These are phyloP conservation scores for Luperina testacea DNA, from an alignment of 2,888 invertebrate genomes.

Conservation along the genomic window DNA sequence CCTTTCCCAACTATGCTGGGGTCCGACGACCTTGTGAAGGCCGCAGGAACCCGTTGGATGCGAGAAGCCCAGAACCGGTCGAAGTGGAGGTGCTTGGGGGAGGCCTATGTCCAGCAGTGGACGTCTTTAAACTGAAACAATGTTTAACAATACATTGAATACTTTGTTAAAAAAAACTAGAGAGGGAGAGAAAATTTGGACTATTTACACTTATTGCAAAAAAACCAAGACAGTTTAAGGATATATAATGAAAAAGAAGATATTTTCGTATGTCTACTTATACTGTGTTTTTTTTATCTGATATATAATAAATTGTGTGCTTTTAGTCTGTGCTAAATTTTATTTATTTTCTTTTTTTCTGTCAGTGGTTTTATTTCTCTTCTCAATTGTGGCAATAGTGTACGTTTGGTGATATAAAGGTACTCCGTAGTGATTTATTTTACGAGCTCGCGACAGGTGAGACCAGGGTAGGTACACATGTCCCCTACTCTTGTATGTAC, in stretches of 20 bases:
- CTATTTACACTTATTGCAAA: neutral
- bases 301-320: neutral
- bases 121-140: too few relatives aligned
- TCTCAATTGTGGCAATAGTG: conserved; percentile 71
- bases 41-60: too few relatives aligned
- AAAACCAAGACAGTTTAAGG: neutral
- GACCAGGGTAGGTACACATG: conserved; percentile 48
- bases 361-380: conserved; percentile 67
- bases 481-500: conserved; percentile 60
- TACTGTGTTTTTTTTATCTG: neutral
- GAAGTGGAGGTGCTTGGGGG: too few relatives aligned
- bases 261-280: conserved; percentile 19
- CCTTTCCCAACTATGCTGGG: too few relatives aligned
- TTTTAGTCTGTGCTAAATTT: neutral
- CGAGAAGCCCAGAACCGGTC: too few relatives aligned
- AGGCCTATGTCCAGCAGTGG: too few relatives aligned
- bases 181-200: neutral
- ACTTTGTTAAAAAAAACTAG: too few relatives aligned
- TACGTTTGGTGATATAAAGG: conserved; percentile 68
- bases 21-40: too few relatives aligned
- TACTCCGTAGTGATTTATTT: conserved; percentile 74
- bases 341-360: neutral
- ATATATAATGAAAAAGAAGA: neutral
- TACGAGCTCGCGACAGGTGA: conserved; percentile 70
- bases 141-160: neutral